Evolutionary conservation across 1,140 invertebrate species (phyloP).

Genomic region (Dinoponera quadriceps): DNA sequence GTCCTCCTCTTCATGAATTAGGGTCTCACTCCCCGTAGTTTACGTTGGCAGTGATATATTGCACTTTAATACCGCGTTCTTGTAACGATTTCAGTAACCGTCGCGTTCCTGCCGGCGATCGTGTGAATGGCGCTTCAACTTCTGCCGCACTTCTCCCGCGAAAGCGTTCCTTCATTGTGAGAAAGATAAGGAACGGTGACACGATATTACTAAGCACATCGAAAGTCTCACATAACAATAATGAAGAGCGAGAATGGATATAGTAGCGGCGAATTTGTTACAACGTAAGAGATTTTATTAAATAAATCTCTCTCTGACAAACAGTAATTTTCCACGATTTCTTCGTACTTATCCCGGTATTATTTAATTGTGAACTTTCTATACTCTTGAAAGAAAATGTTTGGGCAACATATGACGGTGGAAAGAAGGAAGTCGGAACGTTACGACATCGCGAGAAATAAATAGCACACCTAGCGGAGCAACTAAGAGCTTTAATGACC

Average conservation of each 20-base stretch:
- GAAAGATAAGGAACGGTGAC: not conserved
- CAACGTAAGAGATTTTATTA: too few relatives aligned
- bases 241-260: too few relatives aligned
- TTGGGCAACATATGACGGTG: not conserved
- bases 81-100: constrained; percentile 39
- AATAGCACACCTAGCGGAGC: constrained; percentile 12
- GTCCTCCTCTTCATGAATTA: constrained; percentile 40
- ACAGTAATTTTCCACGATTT: too few relatives aligned
- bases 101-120: constrained; percentile 13
- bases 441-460: constrained; percentile 9
- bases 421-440: not conserved
- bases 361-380: not conserved
- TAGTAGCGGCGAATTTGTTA: too few relatives aligned
- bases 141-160: not conserved
- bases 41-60: constrained; percentile 50
- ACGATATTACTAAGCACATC: not conserved
- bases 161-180: not conserved
- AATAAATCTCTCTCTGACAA: too few relatives aligned
- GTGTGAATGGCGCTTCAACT: not conserved
- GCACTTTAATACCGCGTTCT: constrained; percentile 39
- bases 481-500: constrained; percentile 6
- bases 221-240: too few relatives aligned
- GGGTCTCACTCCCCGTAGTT: constrained; percentile 1
- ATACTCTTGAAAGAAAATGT: not conserved
- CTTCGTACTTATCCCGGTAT: not conserved